A percentile compares a stretch with the other conserved stretches of the same genome.
Conservation (phyloP, 1,140 invertebrate species). For the Trissolcus basalis region DNA sequence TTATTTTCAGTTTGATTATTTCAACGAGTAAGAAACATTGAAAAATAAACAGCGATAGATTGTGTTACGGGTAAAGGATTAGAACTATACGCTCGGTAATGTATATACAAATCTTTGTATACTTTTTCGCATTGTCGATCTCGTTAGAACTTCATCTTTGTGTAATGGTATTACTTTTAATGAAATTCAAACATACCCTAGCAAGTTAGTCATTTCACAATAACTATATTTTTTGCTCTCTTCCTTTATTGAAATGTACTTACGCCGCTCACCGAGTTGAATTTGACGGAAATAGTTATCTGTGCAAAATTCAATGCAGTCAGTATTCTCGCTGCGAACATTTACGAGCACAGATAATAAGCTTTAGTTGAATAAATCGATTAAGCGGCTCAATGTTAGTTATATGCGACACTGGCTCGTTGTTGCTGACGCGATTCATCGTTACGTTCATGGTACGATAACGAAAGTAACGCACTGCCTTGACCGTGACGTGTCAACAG, state of each 20-base stretch:
- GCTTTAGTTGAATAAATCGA: conserved; percentile 58
- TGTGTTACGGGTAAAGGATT: no score
- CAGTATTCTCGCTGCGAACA: conserved; percentile 47
- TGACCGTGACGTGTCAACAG: conserved; percentile 64
- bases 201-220: conserved; percentile 51
- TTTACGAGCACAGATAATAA: conserved; percentile 59
- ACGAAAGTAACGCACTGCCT: conserved; percentile 65
- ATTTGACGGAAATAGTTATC: conserved; percentile 59
- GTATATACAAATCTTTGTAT: no score
- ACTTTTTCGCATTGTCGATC: no score
- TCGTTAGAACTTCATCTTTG: no score
- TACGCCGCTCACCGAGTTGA: no score
- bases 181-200: no score
- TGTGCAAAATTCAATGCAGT: conserved; percentile 51
- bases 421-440: conserved; percentile 63
- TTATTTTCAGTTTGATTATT: no score
- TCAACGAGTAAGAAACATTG: no score
- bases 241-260: conserved; percentile 57
- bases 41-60: no score
- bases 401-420: conserved; percentile 53
- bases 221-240: conserved; percentile 29
- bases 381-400: conserved; percentile 56
- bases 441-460: conserved; percentile 64
- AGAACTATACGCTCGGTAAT: no score
- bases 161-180: no score